A percentile compares a stretch with the other conserved stretches of the same genome.
Conservation (phyloP, 1,140 invertebrate genomes). For the Cryptotermes secundus region DNA sequence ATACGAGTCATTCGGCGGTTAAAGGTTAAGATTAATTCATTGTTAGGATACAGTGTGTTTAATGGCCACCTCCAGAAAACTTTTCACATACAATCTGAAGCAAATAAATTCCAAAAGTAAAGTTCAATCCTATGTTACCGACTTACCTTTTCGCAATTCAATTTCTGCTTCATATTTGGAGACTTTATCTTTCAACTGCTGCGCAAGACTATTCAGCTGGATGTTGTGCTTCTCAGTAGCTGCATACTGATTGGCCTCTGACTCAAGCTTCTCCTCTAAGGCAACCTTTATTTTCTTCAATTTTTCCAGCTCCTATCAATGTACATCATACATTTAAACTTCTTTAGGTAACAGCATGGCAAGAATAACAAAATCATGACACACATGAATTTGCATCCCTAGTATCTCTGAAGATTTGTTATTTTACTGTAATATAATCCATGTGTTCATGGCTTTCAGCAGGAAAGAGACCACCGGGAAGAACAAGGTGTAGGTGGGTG, state of each 20-base stretch:
- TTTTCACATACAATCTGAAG: too few relatives aligned
- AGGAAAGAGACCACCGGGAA: too few relatives aligned
- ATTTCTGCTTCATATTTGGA: background rate
- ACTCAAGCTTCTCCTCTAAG: background rate
- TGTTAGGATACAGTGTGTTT: too few relatives aligned
- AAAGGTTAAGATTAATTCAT: too few relatives aligned
- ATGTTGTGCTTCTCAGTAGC: constrained; percentile 14
- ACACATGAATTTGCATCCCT: background rate
- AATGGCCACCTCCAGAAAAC: too few relatives aligned
- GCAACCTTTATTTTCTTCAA: background rate
- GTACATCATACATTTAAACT: too few relatives aligned
- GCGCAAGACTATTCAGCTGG: background rate
- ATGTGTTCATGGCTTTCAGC: too few relatives aligned
- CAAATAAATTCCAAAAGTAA: background rate
- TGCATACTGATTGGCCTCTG: background rate
- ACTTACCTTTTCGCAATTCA: background rate
- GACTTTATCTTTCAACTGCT: background rate
- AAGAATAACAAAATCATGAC: background rate
- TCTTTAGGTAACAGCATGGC: background rate
- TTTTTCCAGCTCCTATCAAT: background rate
- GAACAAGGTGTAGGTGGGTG: too few relatives aligned
- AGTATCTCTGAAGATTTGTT: background rate
- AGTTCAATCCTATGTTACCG: too few relatives aligned
- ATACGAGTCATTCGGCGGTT: too few relatives aligned
- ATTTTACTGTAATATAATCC: too few relatives aligned